These are phyloP conservation scores for Chloropsis cyanopogon DNA, from an alignment of 2,113 vertebrate genomes.

Conservation along the genomic window DNA sequence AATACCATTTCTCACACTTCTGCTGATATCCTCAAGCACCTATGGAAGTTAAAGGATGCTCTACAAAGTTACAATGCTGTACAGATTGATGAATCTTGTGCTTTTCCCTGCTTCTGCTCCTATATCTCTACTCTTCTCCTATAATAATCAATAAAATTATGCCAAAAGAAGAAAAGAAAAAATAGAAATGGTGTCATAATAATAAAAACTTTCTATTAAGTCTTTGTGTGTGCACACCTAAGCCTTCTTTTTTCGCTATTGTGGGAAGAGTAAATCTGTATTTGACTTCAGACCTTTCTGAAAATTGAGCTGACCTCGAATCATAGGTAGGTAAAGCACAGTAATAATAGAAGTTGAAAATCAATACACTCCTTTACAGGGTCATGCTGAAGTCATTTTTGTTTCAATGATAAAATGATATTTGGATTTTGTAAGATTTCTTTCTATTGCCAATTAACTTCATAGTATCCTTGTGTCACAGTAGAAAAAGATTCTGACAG, in stretches of 20 bases:
- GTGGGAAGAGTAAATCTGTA: slow-evolving; percentile 61
- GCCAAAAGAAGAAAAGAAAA: not conserved
- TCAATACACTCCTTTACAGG: slow-evolving; percentile 67
- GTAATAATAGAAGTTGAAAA: slow-evolving; percentile 71
- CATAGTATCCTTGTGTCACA: not conserved
- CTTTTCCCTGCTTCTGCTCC: not conserved
- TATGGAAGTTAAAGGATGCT: not conserved
- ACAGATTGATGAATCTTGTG: rapidly evolving
- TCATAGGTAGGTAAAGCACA: slow-evolving; percentile 66
- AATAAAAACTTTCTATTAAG: no score
- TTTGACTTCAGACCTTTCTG: slow-evolving; percentile 65
- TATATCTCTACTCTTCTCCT: not conserved
- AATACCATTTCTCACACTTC: not conserved
- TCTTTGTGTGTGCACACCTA: not conserved
- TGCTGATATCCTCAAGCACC: not conserved
- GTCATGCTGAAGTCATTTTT: slow-evolving; percentile 63
- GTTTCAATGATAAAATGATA: slow-evolving; percentile 66
- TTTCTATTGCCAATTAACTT: slow-evolving; percentile 60
- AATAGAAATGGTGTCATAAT: not conserved
- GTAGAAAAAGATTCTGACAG: not conserved
- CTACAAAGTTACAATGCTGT: not conserved
- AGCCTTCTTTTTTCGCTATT: slow-evolving; percentile 23
- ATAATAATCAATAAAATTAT: not conserved
- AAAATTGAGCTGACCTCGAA: slow-evolving; percentile 73
- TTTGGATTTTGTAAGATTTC: slow-evolving; percentile 60